Base-by-base conservation (phyloP, 2,888 invertebrate genomes). In the Harpalus rufipes region DNA sequence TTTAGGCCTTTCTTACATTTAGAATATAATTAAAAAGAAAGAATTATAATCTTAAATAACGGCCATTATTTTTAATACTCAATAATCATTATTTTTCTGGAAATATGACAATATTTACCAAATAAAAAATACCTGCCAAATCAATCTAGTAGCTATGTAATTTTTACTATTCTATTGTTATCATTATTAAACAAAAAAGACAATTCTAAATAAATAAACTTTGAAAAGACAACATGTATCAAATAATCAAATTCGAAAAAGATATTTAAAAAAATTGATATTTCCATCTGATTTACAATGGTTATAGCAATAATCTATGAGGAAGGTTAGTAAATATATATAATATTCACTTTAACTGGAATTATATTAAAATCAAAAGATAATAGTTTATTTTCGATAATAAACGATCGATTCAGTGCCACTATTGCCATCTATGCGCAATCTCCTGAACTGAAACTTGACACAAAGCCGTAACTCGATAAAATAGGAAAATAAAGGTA, bases 401-500 rank as follows among this genome's bases (percentile, higher is more conserved):
- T 8, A 63, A 68, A 14, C 12, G 10, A 25, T 72, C 12, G 4
- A 18, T n/a, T 78, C 10, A 25, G 25, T 56, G 21, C 3, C 5
- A 2, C 8, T 78, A 58, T 32, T 58, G 78, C 78, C 58, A 78
- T 78, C 78, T 78, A 58, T 78, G 32, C 12, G 10, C 8, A n/a
- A 3, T 8, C 56, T 56, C 25, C 3, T 56, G 3, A 58, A 78
- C 32, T 58, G 18, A 12, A 25, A 10, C 18, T n/a, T 58, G 59
- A 78, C 59, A 78, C 78, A 25, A n/a, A 16, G 56, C 25, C 61
- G 61, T 32, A 39, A 32, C 78, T 74, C 80, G 80, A 80, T 80
- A 80, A 80, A 80, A 61, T 41, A 80, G 80, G 80, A 61, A 80
- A 80, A 80, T 80, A 80, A 80, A 80, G 80, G 80, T 80, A 80